Conservation (phyloP, 2,797 vertebrate species). For the Lepus townsendii region DNA sequence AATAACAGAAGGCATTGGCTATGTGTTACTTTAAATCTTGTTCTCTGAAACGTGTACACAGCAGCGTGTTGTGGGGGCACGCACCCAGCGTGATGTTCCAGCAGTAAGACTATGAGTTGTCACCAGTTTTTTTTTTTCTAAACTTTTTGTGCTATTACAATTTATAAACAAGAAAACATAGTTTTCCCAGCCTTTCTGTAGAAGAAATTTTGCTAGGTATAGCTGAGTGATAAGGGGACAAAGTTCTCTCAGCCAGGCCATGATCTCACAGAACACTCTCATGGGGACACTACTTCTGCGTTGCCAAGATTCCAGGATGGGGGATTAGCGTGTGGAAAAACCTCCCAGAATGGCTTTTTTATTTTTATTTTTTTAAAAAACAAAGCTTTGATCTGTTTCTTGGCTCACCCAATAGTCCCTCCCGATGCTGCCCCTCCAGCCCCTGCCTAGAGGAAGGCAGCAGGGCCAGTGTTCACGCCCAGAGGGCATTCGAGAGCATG, state of each 20-base stretch:
- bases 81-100: neutral
- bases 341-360: neutral
- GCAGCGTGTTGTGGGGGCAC: neutral
- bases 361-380: too few relatives aligned
- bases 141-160: neutral
- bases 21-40: neutral
- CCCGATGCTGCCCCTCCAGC: neutral
- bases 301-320: neutral
- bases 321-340: neutral
- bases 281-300: neutral
- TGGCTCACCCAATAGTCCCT: neutral
- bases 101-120: neutral
- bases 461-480: neutral
- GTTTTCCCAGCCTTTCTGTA: neutral
- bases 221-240: neutral
- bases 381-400: slow-evolving; percentile 13
- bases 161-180: neutral
- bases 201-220: neutral
- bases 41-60: neutral
- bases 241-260: neutral
- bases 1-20: neutral
- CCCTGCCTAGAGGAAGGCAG: neutral
- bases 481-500: too few relatives aligned
- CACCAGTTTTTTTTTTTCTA: neutral
- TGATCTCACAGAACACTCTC: neutral